Evolutionary conservation across 1,140 invertebrate species (phyloP).

Genomic region (Drosophila ficusphila): DNA sequence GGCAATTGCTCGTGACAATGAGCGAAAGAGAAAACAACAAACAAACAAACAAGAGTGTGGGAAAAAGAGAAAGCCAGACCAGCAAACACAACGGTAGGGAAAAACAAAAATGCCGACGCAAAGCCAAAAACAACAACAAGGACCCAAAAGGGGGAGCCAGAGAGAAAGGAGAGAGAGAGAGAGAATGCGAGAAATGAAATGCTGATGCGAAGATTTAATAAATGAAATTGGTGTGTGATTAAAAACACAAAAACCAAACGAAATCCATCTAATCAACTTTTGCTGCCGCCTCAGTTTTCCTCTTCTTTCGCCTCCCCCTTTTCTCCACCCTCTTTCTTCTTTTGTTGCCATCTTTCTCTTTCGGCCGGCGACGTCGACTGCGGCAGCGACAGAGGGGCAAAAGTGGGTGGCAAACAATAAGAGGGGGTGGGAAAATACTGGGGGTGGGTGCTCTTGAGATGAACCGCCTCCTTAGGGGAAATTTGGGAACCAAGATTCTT

Average conservation of each 20-base stretch:
- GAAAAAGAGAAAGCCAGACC: constrained; percentile 45
- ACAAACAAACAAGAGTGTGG: constrained; percentile 37
- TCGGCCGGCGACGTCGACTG: constrained; percentile 28
- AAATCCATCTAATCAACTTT: constrained; percentile 85
- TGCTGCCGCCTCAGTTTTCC: constrained; percentile 60
- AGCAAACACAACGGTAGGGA: constrained; percentile 24
- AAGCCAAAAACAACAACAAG: constrained; percentile 27
- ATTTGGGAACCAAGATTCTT: neutral
- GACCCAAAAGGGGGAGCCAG: neutral
- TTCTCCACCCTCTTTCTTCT: neutral
- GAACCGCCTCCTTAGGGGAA: constrained; percentile 19
- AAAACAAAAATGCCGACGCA: constrained; percentile 54
- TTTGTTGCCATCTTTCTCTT: constrained; percentile 4
- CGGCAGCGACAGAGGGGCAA: constrained; percentile 20
- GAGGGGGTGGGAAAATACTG: constrained; percentile 1
- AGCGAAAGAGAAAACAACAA: constrained; percentile 46
- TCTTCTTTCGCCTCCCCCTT: neutral
- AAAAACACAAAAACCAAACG: constrained; percentile 84
- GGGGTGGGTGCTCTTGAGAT: constrained; percentile 5
- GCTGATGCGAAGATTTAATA: constrained; percentile 84
- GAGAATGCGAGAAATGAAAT: constrained; percentile 79
- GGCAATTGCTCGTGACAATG: constrained; percentile 80
- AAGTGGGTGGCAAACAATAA: constrained; percentile 6
- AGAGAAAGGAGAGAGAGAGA: constrained; percentile 11
- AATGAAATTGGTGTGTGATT: constrained; percentile 84